Evolutionary conservation across 2,113 vertebrate genomes (phyloP).

Genomic region (Mormyrus iriodes): DNA sequence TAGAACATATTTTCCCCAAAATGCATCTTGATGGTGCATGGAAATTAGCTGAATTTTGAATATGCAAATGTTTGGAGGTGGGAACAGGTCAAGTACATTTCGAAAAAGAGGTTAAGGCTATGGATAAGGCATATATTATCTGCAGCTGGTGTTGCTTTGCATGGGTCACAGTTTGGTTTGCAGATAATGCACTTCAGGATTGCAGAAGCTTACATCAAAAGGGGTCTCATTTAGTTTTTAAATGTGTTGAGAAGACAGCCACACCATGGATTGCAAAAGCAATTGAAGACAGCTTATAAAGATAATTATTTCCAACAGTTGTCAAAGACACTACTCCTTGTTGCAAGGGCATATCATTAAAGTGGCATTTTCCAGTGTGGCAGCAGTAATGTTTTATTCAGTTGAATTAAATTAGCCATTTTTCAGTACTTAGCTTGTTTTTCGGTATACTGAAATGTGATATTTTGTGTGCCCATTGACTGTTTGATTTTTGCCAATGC

Average conservation of each 20-base stretch:
- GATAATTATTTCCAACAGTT: constrained; percentile 3
- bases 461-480: not conserved
- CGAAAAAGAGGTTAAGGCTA: not conserved
- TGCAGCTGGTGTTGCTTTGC: constrained; percentile 17
- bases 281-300: not conserved
- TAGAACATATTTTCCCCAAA: not conserved
- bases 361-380: constrained; percentile 9
- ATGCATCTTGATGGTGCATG: not conserved
- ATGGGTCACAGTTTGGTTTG: constrained; percentile 23
- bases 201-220: constrained; percentile 25
- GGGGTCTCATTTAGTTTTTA: constrained; percentile 35
- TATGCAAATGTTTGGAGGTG: constrained; percentile 1
- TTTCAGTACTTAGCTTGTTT: not conserved
- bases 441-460: not conserved
- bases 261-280: constrained; percentile 1
- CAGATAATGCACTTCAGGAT: constrained; percentile 34
- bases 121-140: constrained; percentile 12
- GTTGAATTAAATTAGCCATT: not conserved
- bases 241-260: constrained; percentile 25
- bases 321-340: not conserved
- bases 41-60: constrained; percentile 13
- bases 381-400: not conserved
- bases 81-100: constrained; percentile 26
- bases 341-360: not conserved
- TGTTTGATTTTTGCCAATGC: not conserved